These are phyloP conservation scores for Magallana angulata DNA, from an alignment of 1,140 invertebrate species.

Conservation along the genomic window DNA sequence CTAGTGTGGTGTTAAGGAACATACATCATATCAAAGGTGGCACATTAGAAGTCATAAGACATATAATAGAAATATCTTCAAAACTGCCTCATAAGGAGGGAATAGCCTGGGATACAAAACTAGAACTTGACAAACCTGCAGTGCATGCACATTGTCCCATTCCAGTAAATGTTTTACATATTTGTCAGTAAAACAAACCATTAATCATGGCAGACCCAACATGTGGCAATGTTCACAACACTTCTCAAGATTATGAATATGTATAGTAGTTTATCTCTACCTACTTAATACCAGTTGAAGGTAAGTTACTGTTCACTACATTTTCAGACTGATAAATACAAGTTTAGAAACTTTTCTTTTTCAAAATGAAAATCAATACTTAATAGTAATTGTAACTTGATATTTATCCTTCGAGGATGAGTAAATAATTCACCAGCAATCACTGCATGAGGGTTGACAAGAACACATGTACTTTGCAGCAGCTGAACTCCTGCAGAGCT, in stretches of 20 bases:
- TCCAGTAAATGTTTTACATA: conserved; percentile 1
- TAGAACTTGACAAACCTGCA: not conserved
- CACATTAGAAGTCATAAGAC: too few relatives aligned
- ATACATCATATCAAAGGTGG: too few relatives aligned
- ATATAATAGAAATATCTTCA: too few relatives aligned
- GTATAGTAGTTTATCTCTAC: not conserved
- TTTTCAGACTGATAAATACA: too few relatives aligned
- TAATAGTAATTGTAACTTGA: not conserved
- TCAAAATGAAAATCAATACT: not conserved
- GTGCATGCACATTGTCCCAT: conserved; percentile 31
- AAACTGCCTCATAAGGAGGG: too few relatives aligned
- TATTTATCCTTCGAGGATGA: not conserved
- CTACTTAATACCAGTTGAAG: not conserved
- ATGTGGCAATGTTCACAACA: conserved; percentile 23
- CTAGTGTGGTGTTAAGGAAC: conserved; percentile 9
- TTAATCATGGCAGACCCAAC: not conserved
- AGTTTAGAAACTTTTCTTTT: too few relatives aligned
- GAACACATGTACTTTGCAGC: not conserved
- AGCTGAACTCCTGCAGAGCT: not conserved
- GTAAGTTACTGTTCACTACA: not conserved
- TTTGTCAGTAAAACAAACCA: conserved; percentile 4
- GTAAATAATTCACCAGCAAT: not conserved
- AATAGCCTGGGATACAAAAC: too few relatives aligned
- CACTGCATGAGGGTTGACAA: not conserved
- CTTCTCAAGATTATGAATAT: conserved; percentile 5